phyloP scores from a whole-genome alignment of 2,888 invertebrate genomes.

The Xanthia icteritia region DNA sequence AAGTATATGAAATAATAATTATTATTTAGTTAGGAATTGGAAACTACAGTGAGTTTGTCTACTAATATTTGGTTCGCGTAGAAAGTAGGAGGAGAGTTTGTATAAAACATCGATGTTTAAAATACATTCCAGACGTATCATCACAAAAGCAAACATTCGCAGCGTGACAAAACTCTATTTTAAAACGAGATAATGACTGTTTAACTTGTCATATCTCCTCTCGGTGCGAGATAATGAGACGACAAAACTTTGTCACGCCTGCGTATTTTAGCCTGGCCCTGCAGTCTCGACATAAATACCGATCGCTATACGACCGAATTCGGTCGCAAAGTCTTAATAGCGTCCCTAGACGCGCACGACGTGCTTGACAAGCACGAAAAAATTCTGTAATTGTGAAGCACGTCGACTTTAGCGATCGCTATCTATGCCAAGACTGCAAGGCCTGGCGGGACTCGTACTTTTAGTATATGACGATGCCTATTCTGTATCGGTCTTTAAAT shows the following conservation, averaged over 20 bases:
- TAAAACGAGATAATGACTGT: neutral
- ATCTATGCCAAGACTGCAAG: too few species aligned
- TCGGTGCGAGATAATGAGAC: too few species aligned
- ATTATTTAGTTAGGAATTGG: slow-evolving; percentile 59
- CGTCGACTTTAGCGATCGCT: too few species aligned
- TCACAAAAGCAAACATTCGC: slow-evolving; percentile 50
- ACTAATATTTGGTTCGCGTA: slow-evolving; percentile 36
- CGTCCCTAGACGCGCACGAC: too few species aligned
- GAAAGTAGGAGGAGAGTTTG: slow-evolving; percentile 39
- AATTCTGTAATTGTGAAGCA: too few species aligned
- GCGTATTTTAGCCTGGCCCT: neutral
- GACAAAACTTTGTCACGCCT: slow-evolving; percentile 12
- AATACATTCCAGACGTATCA: slow-evolving; percentile 66
- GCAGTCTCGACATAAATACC: too few species aligned
- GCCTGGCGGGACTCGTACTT: slow-evolving; percentile 30
- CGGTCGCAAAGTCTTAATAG: too few species aligned
- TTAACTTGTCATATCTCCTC: neutral
- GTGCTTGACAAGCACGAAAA: too few species aligned
- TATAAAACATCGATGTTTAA: slow-evolving; percentile 60
- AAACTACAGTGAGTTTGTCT: slow-evolving; percentile 51
- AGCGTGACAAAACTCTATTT: neutral
- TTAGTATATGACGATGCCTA: slow-evolving; percentile 42
- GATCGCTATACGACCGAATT: too few species aligned
- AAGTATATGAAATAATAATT: slow-evolving; percentile 54
- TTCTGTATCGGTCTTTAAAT: slow-evolving; percentile 37